These are phyloP conservation scores for Acanthornis magna DNA, from an alignment of 2,797 vertebrate genomes.

Conservation along the genomic window DNA sequence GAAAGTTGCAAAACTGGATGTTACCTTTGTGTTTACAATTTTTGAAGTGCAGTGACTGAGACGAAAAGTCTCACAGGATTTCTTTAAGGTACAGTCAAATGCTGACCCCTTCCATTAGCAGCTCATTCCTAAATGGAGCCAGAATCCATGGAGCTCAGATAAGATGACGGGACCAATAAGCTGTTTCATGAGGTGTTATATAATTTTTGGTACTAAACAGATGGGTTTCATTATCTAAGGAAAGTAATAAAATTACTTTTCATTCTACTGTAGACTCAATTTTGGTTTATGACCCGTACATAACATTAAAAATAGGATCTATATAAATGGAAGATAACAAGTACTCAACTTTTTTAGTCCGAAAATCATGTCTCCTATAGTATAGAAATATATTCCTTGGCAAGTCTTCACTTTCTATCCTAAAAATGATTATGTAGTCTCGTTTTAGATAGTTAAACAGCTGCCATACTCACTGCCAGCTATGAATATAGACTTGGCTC, in stretches of 20 bases:
- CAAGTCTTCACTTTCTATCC: constrained; percentile 32
- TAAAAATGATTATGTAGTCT: constrained; percentile 47
- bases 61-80: background rate
- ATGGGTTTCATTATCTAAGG: background rate
- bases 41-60: background rate
- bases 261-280: background rate
- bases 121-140: background rate
- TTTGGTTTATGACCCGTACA: constrained; percentile 5
- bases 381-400: constrained; percentile 50
- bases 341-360: constrained; percentile 4
- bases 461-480: constrained; percentile 33
- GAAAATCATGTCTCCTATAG: constrained; percentile 29
- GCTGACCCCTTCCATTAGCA: background rate
- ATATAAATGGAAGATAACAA: constrained; percentile 52
- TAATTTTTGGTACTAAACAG: constrained; percentile 27
- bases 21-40: background rate
- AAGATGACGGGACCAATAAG: background rate
- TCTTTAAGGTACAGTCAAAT: background rate
- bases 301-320: constrained; percentile 19
- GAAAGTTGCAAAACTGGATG: background rate
- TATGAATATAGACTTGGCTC: constrained; percentile 59
- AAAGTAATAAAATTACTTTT: background rate
- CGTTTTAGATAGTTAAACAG: constrained; percentile 29
- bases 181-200: constrained; percentile 4
- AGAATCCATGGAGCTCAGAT: background rate